Conservation (phyloP, 1,140 invertebrate species). For the Andrena cerasifolii region DNA sequence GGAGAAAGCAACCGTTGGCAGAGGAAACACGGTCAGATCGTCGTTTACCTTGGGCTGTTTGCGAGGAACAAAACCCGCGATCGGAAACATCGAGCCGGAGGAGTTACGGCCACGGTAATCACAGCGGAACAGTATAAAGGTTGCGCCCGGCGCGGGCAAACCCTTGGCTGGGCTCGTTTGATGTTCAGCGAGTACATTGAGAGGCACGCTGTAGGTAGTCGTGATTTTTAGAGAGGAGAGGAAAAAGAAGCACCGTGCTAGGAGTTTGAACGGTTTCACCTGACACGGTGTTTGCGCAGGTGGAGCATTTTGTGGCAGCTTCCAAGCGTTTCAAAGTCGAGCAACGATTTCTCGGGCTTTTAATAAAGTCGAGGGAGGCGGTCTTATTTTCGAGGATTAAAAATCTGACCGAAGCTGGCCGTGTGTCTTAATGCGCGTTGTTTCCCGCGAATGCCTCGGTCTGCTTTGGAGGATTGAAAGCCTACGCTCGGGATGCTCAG, state of each 20-base stretch:
- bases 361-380: conserved; percentile 41
- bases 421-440: no score
- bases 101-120: no score
- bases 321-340: conserved; percentile 53
- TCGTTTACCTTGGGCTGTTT: no score
- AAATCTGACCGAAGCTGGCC: no score
- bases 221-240: not conserved
- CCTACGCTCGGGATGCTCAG: not conserved
- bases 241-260: conserved; percentile 7
- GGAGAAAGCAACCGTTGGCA: not conserved
- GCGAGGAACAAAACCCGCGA: not conserved
- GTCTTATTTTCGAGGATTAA: no score
- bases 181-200: not conserved
- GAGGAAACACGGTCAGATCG: not conserved
- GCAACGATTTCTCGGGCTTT: conserved; percentile 48
- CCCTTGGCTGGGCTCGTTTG: not conserved
- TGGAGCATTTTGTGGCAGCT: conserved; percentile 57
- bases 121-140: no score
- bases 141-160: no score
- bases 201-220: conserved; percentile 19
- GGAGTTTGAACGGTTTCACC: conserved; percentile 53
- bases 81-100: not conserved
- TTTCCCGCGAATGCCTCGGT: not conserved
- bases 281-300: conserved; percentile 63
- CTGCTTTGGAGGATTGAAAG: no score